A percentile compares a stretch with the other conserved stretches of the same genome.
Conservation (phyloP, 2,797 vertebrate species). For the Sebastes vulpes region DNA sequence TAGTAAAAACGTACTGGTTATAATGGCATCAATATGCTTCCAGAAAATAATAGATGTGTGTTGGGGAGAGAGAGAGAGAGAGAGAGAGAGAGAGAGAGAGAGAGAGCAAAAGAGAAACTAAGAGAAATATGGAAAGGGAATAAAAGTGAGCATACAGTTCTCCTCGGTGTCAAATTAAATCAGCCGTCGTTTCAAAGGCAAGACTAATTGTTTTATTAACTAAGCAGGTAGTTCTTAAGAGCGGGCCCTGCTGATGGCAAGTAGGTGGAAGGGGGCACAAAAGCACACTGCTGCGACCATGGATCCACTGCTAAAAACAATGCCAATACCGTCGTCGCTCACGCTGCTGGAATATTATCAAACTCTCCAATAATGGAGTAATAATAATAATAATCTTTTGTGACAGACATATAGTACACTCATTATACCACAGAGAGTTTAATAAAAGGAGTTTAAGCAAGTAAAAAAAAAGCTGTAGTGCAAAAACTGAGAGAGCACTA, state of each 20-base stretch:
- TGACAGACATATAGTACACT: slow-evolving; percentile 30
- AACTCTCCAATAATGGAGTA: slow-evolving; percentile 29
- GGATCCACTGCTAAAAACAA: slow-evolving; percentile 70
- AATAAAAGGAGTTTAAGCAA: slow-evolving; percentile 25
- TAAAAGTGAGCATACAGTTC: slow-evolving; percentile 15
- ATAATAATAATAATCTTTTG: slow-evolving; percentile 20
- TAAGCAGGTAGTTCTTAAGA: slow-evolving; percentile 74
- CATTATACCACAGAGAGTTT: slow-evolving; percentile 39
- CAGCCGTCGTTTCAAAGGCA: slow-evolving; percentile 63
- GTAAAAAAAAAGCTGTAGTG: background rate
- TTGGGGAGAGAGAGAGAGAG: background rate
- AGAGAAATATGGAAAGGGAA: slow-evolving; percentile 5
- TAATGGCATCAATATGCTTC: background rate
- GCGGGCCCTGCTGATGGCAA: slow-evolving; percentile 65
- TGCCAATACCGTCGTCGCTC: slow-evolving; percentile 30
- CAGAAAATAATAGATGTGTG: background rate
- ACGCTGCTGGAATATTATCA: slow-evolving; percentile 48
- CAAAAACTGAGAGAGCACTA: slow-evolving; percentile 13
- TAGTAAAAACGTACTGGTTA: background rate
- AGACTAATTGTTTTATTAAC: slow-evolving; percentile 82
- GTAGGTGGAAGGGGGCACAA: slow-evolving; percentile 67
- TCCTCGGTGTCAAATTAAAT: slow-evolving; percentile 56
- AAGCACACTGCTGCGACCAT: slow-evolving; percentile 57
- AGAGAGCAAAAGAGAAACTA: background rate
- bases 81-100: background rate